phyloP scores from a whole-genome alignment of 2,113 vertebrate species.

The Cichladusa arquata region DNA sequence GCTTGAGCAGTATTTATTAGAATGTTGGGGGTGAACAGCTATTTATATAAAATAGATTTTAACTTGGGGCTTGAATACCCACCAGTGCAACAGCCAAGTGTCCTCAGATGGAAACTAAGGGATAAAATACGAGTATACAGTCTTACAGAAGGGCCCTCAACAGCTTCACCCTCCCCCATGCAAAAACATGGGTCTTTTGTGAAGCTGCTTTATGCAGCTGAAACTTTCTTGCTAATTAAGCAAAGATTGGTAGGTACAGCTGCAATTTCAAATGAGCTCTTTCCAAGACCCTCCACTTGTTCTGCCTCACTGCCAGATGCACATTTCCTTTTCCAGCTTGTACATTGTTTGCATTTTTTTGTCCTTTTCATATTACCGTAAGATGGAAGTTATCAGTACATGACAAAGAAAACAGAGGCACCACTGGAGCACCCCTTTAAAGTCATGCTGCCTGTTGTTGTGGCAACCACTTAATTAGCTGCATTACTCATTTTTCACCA shows the following conservation, averaged over 20 bases:
- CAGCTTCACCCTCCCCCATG: not conserved
- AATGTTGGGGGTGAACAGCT: not conserved
- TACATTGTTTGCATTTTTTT: not conserved
- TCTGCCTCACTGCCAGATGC: not conserved
- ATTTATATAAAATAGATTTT: not conserved
- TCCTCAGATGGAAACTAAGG: not conserved
- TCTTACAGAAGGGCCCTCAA: not conserved
- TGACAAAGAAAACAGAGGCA: conserved; percentile 16
- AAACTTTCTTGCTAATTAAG: not conserved
- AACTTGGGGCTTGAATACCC: not conserved
- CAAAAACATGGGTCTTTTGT: not conserved
- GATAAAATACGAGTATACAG: not conserved
- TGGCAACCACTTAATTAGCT: conserved; percentile 58
- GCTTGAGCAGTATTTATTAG: not conserved
- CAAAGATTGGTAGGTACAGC: not conserved
- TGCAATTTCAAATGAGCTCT: not conserved
- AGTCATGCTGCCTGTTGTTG: conserved; percentile 40
- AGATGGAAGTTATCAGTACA: not conserved
- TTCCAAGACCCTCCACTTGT: not conserved
- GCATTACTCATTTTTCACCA: conserved; percentile 6
- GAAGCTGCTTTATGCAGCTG: not conserved
- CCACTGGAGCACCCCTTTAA: conserved; percentile 1
- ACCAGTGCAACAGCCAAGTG: not conserved
- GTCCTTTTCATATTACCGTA: not conserved
- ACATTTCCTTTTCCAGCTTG: not conserved